Conservation (phyloP, 1,140 invertebrate species). For the Meloidogyne chitwoodi region DNA sequence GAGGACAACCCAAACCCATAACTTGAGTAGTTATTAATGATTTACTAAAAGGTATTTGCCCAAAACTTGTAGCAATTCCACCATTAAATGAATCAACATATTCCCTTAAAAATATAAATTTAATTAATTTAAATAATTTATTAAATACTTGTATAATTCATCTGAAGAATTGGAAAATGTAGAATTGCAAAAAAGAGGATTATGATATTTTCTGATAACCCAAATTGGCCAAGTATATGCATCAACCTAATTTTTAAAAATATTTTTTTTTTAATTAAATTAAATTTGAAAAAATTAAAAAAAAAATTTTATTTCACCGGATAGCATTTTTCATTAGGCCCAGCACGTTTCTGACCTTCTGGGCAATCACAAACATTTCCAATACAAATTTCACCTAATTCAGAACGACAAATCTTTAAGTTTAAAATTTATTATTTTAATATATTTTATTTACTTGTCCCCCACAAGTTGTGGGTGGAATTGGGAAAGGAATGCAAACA, state of each 20-base stretch:
- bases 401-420: constrained; percentile 40
- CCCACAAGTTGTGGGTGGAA: not conserved
- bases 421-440: too few relatives aligned
- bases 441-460: constrained; percentile 51
- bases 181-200: constrained; percentile 50
- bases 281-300: not conserved
- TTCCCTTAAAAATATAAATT: constrained; percentile 14
- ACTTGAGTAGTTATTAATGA: constrained; percentile 56
- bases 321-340: constrained; percentile 40
- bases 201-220: constrained; percentile 52
- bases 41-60: constrained; percentile 49
- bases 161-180: constrained; percentile 55
- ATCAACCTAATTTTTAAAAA: constrained; percentile 29
- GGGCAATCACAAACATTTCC: constrained; percentile 52
- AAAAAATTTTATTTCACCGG: constrained; percentile 27
- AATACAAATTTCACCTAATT: constrained; percentile 55
- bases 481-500: not conserved
- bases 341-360: constrained; percentile 48
- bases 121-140: not conserved
- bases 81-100: constrained; percentile 50
- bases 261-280: not conserved
- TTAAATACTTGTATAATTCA: constrained; percentile 49
- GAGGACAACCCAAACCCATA: constrained; percentile 53
- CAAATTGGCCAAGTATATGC: constrained; percentile 50
- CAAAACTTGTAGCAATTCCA: constrained; percentile 53